These are phyloP conservation scores for Microcebus tavaratra DNA, from an alignment of 2,113 vertebrate genomes.

Conservation along the genomic window DNA sequence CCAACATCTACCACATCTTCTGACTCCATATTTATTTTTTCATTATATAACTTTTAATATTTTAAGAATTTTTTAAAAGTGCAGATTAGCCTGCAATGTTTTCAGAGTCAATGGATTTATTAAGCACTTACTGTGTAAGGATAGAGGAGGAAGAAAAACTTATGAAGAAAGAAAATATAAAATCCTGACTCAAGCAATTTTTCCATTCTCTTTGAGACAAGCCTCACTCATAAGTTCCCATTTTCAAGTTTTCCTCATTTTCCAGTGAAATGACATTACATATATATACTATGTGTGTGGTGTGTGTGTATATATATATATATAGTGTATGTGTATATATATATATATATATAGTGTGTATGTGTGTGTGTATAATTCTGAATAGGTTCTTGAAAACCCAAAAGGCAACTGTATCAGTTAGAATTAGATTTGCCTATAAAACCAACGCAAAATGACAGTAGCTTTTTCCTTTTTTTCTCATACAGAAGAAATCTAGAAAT, in stretches of 20 bases:
- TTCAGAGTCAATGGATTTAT: background rate
- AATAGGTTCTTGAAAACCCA: background rate
- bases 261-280: background rate
- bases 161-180: background rate
- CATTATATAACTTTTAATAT: background rate
- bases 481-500: background rate
- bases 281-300: background rate
- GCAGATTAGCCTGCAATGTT: background rate
- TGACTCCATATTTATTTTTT: background rate
- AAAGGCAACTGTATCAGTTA: background rate
- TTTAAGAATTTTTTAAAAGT: background rate
- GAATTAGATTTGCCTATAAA: background rate
- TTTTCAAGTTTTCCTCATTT: background rate
- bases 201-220: background rate
- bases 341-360: background rate
- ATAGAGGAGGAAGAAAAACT: background rate
- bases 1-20: background rate
- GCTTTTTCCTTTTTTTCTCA: background rate
- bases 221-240: background rate
- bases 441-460: background rate
- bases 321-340: background rate
- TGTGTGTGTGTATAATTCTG: background rate
- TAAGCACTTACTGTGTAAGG: background rate
- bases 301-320: background rate
- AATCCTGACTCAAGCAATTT: background rate